Conservation (phyloP, 1,140 invertebrate genomes). For the Stegodyphus dumicola region DNA sequence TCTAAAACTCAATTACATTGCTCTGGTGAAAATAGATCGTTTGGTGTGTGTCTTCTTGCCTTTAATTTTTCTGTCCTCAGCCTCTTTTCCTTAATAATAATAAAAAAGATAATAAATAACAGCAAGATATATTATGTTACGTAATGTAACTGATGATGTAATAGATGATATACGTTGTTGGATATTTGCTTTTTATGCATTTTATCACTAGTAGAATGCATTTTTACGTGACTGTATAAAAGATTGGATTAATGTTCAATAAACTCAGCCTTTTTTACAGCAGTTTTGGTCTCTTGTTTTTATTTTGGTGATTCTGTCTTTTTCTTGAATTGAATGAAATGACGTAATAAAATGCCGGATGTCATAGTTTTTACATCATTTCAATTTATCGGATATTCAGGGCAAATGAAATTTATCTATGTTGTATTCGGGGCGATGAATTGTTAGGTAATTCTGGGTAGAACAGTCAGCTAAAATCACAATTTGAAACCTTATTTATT, state of each 20-base stretch:
- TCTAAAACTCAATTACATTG: constrained; percentile 1
- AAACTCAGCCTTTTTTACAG: constrained; percentile 13
- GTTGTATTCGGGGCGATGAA: no score
- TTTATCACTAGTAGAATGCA: no score
- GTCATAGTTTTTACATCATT: no score
- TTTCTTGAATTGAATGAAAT: no score
- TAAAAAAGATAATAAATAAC: neutral
- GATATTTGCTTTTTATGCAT: neutral
- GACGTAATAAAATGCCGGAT: no score
- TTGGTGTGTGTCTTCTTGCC: constrained; percentile 1
- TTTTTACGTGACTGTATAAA: neutral
- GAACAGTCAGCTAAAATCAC: no score
- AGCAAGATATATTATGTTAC: constrained; percentile 20
- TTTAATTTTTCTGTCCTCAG: neutral
- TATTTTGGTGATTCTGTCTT: neutral
- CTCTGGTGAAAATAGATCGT: constrained; percentile 25
- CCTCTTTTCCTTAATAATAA: neutral
- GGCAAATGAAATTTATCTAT: no score
- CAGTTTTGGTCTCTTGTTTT: neutral
- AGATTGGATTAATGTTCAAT: constrained; percentile 32
- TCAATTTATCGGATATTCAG: no score
- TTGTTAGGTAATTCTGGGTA: no score
- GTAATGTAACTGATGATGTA: constrained; percentile 24
- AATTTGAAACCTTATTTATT: no score
- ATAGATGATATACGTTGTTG: neutral